Base-by-base conservation (phyloP, 2,797 vertebrate genomes). In the Mormyrus proboscirostris region DNA sequence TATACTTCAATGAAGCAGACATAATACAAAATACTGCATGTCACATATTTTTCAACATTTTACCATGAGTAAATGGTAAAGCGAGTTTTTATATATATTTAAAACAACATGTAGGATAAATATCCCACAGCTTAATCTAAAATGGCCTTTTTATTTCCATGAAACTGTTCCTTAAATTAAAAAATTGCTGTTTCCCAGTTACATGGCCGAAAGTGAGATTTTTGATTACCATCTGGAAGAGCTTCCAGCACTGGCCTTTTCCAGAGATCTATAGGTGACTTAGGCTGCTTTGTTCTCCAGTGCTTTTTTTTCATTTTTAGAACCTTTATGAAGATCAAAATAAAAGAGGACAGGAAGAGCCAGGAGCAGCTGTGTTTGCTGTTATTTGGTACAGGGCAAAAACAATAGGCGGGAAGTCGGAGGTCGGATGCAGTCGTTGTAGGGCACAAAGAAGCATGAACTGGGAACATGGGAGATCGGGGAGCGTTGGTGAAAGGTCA, bases 311-410 rank as follows among this genome's bases (percentile, higher is more conserved):
- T 96, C 95, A 96, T 96, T 95, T 95, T 92, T 91, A 51, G 93
- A 94, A 94, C 96, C 94, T 95, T 96, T 96, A 96, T 96, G 95
- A 96, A 94, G 94, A 89, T 92, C 91, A 93, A 96, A 95, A 96
- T 96, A 94, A 96, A 97, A 96, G 95, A 93, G 93, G 94, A 91
- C 91, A 94, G 95, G 94, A 96, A 93, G 94, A 94, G 55, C 91
- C 59, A 91, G 93, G 94, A 93, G 93, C 93, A 92, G 90, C 93
- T 91, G 90, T 96, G 96, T 97, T 97, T 97, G 95, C 96, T 96
- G 96, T 96, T 96, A 96, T 96, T 96, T 94, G 92, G 93, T 92
- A 94, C 93, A 90, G 94, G 94, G 94, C 94, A 59, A 69, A 22
- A 25, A 73, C 86, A 73, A 87, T 93, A 90, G 92, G 93, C 91